Conservation (phyloP, 2,888 invertebrate species). For the Ctena decussata region DNA sequence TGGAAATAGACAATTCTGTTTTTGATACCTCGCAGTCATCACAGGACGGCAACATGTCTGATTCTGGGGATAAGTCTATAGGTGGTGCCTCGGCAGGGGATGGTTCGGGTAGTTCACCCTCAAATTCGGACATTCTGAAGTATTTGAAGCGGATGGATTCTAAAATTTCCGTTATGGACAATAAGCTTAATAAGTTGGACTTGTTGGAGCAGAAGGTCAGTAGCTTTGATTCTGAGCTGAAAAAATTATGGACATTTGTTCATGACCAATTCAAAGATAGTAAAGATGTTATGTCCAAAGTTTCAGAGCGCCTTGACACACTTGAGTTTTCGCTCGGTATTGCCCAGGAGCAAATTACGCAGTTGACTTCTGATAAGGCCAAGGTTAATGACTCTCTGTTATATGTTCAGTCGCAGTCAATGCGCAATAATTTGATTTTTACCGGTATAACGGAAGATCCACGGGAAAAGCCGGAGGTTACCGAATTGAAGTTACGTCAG, state of each 20-base stretch:
- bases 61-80: neutral
- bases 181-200: conserved; percentile 3
- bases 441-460: conserved; percentile 5
- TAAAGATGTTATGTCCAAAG: neutral
- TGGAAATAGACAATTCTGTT: neutral
- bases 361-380: neutral
- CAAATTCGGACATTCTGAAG: neutral
- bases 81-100: neutral
- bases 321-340: neutral
- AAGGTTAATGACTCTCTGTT: neutral
- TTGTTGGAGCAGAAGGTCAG: conserved; percentile 20
- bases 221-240: neutral
- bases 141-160: neutral
- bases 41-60: neutral
- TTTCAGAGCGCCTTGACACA: conserved; percentile 4
- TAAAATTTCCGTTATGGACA: neutral
- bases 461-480: neutral
- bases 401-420: too few relatives aligned
- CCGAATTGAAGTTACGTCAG: neutral
- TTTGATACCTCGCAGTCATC: neutral
- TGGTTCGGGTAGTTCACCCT: neutral
- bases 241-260: neutral
- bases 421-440: conserved; percentile 1
- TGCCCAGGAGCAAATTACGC: neutral
- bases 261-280: too few relatives aligned